Conservation (phyloP, 2,113 vertebrate genomes). For the Lontra canadensis region DNA sequence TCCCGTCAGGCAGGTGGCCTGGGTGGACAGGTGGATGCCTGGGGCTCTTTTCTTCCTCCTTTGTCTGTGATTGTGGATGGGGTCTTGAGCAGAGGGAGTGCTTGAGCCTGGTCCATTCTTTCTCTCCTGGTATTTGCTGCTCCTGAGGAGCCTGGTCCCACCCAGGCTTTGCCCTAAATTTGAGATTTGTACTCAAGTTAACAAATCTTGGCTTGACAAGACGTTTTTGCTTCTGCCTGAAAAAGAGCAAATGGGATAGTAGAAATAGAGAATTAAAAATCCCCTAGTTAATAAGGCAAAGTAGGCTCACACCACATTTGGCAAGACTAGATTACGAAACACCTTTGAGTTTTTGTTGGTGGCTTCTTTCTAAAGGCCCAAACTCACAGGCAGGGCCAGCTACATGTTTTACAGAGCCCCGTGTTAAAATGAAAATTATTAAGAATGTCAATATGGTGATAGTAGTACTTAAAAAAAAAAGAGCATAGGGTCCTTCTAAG, state of each 20-base stretch:
- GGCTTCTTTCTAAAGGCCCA: background rate
- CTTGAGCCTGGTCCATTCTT: fast-evolving
- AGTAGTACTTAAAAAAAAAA: background rate
- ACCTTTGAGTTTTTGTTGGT: background rate
- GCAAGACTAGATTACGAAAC: background rate
- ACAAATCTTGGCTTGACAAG: background rate
- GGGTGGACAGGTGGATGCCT: background rate
- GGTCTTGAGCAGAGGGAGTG: background rate
- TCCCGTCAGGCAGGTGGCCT: fast-evolving
- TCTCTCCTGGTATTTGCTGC: background rate
- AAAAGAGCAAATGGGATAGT: background rate
- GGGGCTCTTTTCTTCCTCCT: background rate
- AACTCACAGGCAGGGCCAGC: background rate
- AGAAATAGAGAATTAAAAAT: background rate
- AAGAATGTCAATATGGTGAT: background rate
- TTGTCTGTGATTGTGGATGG: background rate
- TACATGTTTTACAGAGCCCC: background rate
- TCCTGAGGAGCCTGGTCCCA: background rate
- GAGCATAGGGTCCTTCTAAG: background rate
- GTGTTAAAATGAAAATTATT: background rate
- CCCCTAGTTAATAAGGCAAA: background rate
- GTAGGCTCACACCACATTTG: background rate
- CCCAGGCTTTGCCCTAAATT: background rate
- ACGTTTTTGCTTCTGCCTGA: background rate
- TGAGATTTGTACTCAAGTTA: background rate